phyloP scores from a whole-genome alignment of 2,797 vertebrate species.

The Nannoperca obscura region DNA sequence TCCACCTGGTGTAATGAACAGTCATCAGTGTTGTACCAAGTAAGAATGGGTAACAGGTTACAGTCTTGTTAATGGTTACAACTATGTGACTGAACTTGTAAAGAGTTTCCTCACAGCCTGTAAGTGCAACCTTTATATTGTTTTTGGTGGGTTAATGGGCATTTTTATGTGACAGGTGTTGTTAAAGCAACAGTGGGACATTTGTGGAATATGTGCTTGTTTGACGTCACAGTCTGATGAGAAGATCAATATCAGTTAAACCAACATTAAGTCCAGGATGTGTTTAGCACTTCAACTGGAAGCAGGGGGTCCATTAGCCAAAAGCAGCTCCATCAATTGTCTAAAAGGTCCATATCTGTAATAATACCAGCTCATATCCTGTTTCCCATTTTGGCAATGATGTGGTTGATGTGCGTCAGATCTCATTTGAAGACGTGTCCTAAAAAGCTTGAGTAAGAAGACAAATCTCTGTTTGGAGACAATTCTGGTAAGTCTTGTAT shows the following conservation, averaged over 20 bases:
- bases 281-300: background rate
- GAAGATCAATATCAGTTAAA: conserved; percentile 17
- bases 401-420: background rate
- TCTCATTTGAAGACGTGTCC: too few species aligned
- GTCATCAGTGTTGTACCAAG: conserved; percentile 1
- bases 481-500: too few species aligned
- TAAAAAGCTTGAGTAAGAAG: too few species aligned
- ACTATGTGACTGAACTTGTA: background rate
- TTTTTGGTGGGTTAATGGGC: conserved; percentile 6
- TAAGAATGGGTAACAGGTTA: background rate
- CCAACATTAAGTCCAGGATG: background rate
- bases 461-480: too few species aligned
- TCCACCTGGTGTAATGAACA: conserved; percentile 24
- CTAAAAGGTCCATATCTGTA: background rate
- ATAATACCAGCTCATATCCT: background rate
- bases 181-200: conserved; percentile 3
- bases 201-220: background rate
- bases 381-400: background rate
- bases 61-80: conserved; percentile 12
- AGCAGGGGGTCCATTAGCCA: background rate
- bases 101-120: background rate
- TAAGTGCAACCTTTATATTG: background rate
- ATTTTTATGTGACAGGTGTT: conserved; percentile 1
- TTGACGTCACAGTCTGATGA: conserved; percentile 12
- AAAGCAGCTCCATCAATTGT: background rate